These are phyloP conservation scores for Coenobita brevimanus DNA, from an alignment of 1,140 invertebrate species.

Conservation along the genomic window DNA sequence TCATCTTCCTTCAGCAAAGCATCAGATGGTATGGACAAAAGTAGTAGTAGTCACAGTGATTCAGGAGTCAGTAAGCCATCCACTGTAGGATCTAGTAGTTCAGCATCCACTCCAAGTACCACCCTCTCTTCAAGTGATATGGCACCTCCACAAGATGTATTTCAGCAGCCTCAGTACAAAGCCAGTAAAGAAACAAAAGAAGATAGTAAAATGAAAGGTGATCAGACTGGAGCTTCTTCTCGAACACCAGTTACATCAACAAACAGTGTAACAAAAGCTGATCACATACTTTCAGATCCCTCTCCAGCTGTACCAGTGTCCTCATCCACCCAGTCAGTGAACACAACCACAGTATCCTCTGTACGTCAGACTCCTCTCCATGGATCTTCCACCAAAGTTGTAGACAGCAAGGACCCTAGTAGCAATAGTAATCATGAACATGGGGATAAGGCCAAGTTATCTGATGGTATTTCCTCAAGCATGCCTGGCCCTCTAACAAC, in stretches of 20 bases:
- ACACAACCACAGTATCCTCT: slow-evolving; percentile 30
- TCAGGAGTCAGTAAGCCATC: slow-evolving; percentile 29
- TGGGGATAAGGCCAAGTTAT: slow-evolving; percentile 31
- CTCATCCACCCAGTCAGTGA: slow-evolving; percentile 33
- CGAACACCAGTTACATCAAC: slow-evolving; percentile 20
- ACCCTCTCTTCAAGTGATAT: slow-evolving; percentile 30
- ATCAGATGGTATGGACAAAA: slow-evolving; percentile 36
- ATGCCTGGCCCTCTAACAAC: slow-evolving; percentile 33
- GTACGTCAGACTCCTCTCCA: slow-evolving; percentile 59
- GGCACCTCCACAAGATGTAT: slow-evolving; percentile 18
- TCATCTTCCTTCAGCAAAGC: slow-evolving; percentile 25
- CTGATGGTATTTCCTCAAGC: slow-evolving; percentile 18
- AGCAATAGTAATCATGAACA: slow-evolving; percentile 14
- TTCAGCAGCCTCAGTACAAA: slow-evolving; percentile 31
- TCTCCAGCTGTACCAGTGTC: slow-evolving; percentile 18
- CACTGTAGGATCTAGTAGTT: slow-evolving; percentile 1
- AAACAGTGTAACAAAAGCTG: not conserved
- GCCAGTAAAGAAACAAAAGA: slow-evolving; percentile 45
- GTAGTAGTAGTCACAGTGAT: slow-evolving; percentile 20
- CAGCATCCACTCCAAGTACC: not conserved
- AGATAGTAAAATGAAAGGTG: slow-evolving; percentile 34
- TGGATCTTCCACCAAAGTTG: slow-evolving; percentile 9
- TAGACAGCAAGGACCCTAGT: slow-evolving; percentile 33
- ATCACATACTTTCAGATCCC: slow-evolving; percentile 29
- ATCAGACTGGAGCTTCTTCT: not conserved